phyloP scores from a whole-genome alignment of 2,797 vertebrate genomes.

The Myotis vivesi region DNA sequence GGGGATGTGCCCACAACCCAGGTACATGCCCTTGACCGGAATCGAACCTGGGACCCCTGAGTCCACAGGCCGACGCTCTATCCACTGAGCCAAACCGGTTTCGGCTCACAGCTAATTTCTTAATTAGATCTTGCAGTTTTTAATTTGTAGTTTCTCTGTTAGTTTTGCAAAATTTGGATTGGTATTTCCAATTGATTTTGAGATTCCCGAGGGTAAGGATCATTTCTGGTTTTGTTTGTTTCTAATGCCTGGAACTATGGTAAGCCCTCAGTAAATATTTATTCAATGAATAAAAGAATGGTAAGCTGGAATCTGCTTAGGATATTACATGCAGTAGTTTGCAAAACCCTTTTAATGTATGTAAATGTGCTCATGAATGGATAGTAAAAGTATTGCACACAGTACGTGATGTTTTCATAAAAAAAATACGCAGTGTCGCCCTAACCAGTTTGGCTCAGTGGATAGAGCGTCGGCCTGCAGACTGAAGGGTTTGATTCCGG shows the following conservation, averaged over 20 bases:
- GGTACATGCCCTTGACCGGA: too few relatives aligned
- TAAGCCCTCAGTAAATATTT: background rate
- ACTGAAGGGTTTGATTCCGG: too few relatives aligned
- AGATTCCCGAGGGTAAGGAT: background rate
- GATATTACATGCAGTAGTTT: background rate
- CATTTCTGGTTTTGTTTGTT: slow-evolving; percentile 27
- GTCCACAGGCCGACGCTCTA: too few relatives aligned
- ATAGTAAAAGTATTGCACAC: background rate
- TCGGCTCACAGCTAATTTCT: background rate
- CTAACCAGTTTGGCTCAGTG: too few relatives aligned
- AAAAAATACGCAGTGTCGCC: background rate
- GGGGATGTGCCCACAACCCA: too few relatives aligned
- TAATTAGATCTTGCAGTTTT: background rate
- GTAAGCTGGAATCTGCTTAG: background rate
- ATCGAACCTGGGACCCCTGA: too few relatives aligned
- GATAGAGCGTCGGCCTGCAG: too few relatives aligned
- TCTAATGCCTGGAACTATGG: background rate
- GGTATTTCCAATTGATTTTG: background rate
- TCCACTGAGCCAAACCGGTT: too few relatives aligned
- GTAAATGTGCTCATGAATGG: background rate
- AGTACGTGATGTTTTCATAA: background rate
- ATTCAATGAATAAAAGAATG: slow-evolving; percentile 8
- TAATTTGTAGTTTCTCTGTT: background rate
- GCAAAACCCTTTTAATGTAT: background rate
- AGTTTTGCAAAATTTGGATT: background rate